A percentile compares a stretch with the other conserved stretches of the same genome.
These are phyloP conservation scores for Drosophila mauritiana DNA, from an alignment of 1,140 invertebrate genomes.

Conservation along the genomic window DNA sequence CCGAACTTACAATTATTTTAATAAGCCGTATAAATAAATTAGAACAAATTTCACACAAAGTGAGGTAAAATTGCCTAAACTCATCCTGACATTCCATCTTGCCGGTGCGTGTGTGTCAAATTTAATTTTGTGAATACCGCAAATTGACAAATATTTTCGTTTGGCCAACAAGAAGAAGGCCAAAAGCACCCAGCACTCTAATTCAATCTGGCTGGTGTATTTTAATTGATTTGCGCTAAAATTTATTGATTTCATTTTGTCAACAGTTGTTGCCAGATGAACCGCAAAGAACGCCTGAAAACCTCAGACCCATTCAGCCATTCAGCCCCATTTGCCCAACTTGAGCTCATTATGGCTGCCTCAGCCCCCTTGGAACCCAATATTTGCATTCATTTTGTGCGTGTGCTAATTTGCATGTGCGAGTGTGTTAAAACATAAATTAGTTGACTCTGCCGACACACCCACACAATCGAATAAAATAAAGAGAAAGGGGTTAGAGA, in stretches of 20 bases:
- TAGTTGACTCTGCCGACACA: constrained; percentile 35
- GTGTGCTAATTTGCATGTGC: constrained; percentile 74
- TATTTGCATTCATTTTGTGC: constrained; percentile 48
- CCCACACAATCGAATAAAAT: constrained; percentile 12
- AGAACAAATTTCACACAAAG: constrained; percentile 50
- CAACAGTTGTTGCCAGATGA: constrained; percentile 69
- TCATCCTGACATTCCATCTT: constrained; percentile 27
- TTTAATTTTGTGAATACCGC: constrained; percentile 77
- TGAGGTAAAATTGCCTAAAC: constrained; percentile 42
- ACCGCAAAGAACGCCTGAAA: constrained; percentile 47
- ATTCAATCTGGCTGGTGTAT: constrained; percentile 48
- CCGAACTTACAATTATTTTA: constrained; percentile 70
- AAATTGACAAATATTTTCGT: constrained; percentile 82
- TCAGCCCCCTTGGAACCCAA: constrained; percentile 5
- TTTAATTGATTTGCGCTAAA: constrained; percentile 80
- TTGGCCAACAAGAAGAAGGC: constrained; percentile 48
- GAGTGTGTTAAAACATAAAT: constrained; percentile 74
- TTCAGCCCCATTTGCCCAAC: constrained; percentile 13
- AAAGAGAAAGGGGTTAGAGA: constrained; percentile 6
- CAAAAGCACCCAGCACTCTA: constrained; percentile 21
- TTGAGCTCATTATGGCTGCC: constrained; percentile 58
- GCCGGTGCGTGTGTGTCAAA: constrained; percentile 48
- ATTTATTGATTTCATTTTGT: constrained; percentile 83
- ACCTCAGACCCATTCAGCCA: constrained; percentile 15
- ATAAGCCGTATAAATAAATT: constrained; percentile 79